These are phyloP conservation scores for Habropoda laboriosa DNA, from an alignment of 1,140 invertebrate genomes.

Conservation along the genomic window DNA sequence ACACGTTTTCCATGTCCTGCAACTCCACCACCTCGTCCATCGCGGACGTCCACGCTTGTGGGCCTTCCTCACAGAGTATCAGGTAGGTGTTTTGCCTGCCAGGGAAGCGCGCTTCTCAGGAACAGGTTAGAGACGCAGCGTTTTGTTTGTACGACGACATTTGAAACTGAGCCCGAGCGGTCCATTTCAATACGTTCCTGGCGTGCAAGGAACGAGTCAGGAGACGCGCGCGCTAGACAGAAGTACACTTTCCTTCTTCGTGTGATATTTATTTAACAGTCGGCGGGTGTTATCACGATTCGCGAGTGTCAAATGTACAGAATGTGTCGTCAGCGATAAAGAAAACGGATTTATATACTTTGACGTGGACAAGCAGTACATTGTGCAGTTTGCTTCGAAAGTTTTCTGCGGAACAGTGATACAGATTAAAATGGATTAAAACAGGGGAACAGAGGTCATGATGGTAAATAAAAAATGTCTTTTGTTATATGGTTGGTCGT, in stretches of 20 bases:
- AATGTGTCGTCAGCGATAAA: not conserved
- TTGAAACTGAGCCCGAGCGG: slow-evolving; percentile 61
- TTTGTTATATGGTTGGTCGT: slow-evolving; percentile 35
- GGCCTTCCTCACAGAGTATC: not conserved
- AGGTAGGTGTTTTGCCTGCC: not conserved
- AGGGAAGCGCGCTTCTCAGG: not conserved
- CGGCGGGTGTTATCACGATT: not conserved
- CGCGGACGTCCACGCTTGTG: not conserved
- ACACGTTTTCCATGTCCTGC: slow-evolving; percentile 79
- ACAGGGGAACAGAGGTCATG: not conserved
- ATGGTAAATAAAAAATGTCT: not conserved
- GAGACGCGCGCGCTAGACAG: slow-evolving; percentile 4
- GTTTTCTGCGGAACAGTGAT: not conserved
- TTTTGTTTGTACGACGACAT: slow-evolving; percentile 72
- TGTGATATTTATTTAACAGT: not conserved
- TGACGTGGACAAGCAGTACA: no score
- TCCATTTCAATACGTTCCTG: slow-evolving; percentile 40
- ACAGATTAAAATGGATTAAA: not conserved
- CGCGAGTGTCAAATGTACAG: not conserved
- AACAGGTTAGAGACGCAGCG: slow-evolving; percentile 71
- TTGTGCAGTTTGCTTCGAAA: not conserved
- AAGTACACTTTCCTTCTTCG: not conserved
- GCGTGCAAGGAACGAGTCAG: not conserved
- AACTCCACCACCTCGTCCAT: slow-evolving; percentile 76
- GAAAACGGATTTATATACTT: no score